Evolutionary conservation across 37 sponge, comb jelly and placozoan species (phyloP), one percentile per base, ranked within the genome.

Genomic region (Cliona cf. orientalis): DNA sequence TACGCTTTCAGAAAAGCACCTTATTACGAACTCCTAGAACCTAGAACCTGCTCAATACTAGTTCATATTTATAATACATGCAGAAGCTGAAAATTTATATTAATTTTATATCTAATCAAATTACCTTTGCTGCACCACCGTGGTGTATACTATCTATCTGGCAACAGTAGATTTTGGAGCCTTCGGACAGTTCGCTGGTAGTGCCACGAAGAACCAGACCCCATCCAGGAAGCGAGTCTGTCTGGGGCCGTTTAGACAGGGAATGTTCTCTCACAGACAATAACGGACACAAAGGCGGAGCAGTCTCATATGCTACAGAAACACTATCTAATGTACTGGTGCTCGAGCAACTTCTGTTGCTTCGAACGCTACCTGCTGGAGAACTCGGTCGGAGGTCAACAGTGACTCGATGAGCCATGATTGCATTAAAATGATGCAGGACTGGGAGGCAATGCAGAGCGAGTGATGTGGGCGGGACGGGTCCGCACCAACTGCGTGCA

Each of bases 201-300:
- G 81, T 74, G 12, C 87, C 87, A 22, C 80, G 35, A 2, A 87
- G 36, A 7, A 75, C 69, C 44, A 87, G 42, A 29, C 87, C 87
- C 87, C 80, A 74, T 0, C 75, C 81, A 14, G 74, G 43, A 5
- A 37, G 66, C 33, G 57, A 23, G 11, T 66, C 25, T 0, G 36
- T 29, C 32, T 45, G 46, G 7, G 78, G 71, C 40, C 76, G 46
- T 42, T 77, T 76, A 5, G 21, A 25, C 33, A 85, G 63, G 26
- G 23, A 17, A 41, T 38, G 34, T 17, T 37, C 57, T 1, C 69
- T 46, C 41, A 85, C 46, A 40, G 25, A 26, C 26, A 85, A 28
- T 32, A 85, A 43, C 22, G 33, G 35, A 4, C 78, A 78, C 9
- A 85, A 46, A 9, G 70, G 43, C 7, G 85, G 85, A 25, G 62